These are phyloP conservation scores for Habropoda laboriosa DNA, from an alignment of 1,140 invertebrate genomes.

Conservation along the genomic window DNA sequence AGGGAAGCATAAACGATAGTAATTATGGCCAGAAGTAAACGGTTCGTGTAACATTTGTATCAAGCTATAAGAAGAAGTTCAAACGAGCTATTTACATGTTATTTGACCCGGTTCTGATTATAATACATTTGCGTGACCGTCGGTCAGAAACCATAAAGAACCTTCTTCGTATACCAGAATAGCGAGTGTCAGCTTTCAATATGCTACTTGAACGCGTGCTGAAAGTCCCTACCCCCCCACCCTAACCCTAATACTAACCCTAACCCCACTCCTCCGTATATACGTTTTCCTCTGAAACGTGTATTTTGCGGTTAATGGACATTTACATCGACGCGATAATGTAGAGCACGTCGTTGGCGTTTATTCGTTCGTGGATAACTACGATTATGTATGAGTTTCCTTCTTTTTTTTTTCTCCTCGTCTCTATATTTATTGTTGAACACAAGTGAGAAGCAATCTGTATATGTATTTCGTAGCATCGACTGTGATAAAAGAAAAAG, in stretches of 20 bases:
- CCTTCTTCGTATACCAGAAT: background rate
- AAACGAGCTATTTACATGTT: background rate
- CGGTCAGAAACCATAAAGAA: background rate
- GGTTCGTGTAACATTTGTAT: background rate
- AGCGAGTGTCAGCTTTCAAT: slow-evolving; percentile 4
- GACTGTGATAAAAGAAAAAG: slow-evolving; percentile 58
- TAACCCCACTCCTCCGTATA: too few species aligned
- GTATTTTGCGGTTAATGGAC: slow-evolving; percentile 11
- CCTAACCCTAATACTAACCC: too few species aligned
- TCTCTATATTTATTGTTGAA: slow-evolving; percentile 35
- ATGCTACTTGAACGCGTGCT: background rate
- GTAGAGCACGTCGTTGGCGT: background rate
- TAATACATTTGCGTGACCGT: slow-evolving; percentile 6
- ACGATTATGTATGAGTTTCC: background rate
- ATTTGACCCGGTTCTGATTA: slow-evolving; percentile 3
- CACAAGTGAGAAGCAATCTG: slow-evolving; percentile 33
- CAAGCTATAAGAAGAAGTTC: background rate
- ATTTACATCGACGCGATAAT: background rate
- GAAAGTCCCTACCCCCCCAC: background rate
- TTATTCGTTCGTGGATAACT: background rate
- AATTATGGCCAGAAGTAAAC: background rate
- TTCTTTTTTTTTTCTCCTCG: background rate
- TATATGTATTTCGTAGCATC: slow-evolving; percentile 60
- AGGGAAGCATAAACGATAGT: background rate
- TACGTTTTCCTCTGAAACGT: background rate